phyloP scores from a whole-genome alignment of 2,888 invertebrate species.

The Hyposoter dolosus region DNA sequence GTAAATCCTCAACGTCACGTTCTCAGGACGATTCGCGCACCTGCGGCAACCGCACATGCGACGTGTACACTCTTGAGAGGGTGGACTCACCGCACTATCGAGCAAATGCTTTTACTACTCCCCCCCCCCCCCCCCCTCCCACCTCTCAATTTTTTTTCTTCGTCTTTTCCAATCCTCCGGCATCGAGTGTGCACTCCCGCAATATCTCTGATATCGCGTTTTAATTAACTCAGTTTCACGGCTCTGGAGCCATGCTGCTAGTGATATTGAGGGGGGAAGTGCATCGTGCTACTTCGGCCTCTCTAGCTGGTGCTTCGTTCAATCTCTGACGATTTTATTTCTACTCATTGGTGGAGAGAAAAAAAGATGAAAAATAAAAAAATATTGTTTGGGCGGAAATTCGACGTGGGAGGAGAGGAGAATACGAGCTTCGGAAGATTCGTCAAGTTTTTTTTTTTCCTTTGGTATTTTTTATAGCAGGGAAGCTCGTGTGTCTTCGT shows the following conservation, averaged over 20 bases:
- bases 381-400: slow-evolving; percentile 29
- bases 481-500: no score
- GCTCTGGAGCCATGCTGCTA: slow-evolving; percentile 67
- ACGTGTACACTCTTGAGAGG: slow-evolving; percentile 61
- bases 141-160: neutral
- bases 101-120: slow-evolving; percentile 45
- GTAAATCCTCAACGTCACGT: slow-evolving; percentile 49
- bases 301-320: no score
- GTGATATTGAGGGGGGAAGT: no score
- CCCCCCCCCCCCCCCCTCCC: slow-evolving; percentile 19
- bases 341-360: slow-evolving; percentile 32
- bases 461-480: slow-evolving; percentile 6
- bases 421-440: slow-evolving; percentile 40
- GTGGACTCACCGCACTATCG: slow-evolving; percentile 27
- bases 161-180: neutral
- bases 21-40: slow-evolving; percentile 59
- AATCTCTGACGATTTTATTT: slow-evolving; percentile 55
- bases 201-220: slow-evolving; percentile 78
- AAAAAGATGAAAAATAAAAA: slow-evolving; percentile 16
- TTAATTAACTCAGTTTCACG: slow-evolving; percentile 77
- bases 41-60: slow-evolving; percentile 65
- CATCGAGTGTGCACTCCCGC: slow-evolving; percentile 72
- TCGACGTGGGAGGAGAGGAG: slow-evolving; percentile 5
- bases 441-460: neutral
- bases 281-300: no score